These are phyloP conservation scores for Tetrax tetrax DNA, from an alignment of 2,113 vertebrate genomes.

Conservation along the genomic window DNA sequence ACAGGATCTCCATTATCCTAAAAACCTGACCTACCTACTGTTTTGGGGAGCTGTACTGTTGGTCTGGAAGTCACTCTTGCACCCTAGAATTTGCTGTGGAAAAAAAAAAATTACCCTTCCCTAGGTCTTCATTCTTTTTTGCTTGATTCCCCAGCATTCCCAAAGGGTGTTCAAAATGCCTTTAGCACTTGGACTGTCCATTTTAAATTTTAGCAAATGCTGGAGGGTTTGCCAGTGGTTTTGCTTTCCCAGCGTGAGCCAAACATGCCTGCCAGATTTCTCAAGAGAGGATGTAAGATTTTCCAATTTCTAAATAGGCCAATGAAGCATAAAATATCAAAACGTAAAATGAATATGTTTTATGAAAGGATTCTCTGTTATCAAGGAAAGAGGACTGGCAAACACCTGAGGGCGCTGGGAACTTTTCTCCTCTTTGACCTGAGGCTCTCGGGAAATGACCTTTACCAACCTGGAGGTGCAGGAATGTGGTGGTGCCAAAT, in stretches of 20 bases:
- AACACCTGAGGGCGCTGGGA: conserved; percentile 25
- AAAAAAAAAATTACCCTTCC: neutral
- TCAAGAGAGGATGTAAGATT: conserved; percentile 64
- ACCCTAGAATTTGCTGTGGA: neutral
- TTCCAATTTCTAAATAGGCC: conserved; percentile 69
- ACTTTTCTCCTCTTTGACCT: conserved; percentile 55
- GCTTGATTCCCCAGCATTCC: neutral
- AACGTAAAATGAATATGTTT: conserved; percentile 65
- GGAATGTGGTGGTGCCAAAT: conserved; percentile 41
- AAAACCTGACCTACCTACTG: neutral
- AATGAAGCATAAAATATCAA: conserved; percentile 58
- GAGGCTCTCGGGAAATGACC: conserved; percentile 41
- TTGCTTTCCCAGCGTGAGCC: conserved; percentile 18
- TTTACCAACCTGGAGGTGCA: conserved; percentile 32
- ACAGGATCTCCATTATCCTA: neutral
- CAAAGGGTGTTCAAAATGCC: neutral
- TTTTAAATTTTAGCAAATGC: conserved; percentile 13
- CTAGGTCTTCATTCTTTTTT: neutral
- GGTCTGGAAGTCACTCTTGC: neutral
- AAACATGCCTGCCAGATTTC: conserved; percentile 56
- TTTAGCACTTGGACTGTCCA: neutral
- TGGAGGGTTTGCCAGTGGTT: conserved; percentile 48
- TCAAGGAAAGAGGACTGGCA: conserved; percentile 55
- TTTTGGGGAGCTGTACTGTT: neutral
- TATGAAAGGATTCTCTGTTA: conserved; percentile 76